Conservation (phyloP, 2,797 vertebrate genomes). For the Stomatorhinus walkeri region DNA sequence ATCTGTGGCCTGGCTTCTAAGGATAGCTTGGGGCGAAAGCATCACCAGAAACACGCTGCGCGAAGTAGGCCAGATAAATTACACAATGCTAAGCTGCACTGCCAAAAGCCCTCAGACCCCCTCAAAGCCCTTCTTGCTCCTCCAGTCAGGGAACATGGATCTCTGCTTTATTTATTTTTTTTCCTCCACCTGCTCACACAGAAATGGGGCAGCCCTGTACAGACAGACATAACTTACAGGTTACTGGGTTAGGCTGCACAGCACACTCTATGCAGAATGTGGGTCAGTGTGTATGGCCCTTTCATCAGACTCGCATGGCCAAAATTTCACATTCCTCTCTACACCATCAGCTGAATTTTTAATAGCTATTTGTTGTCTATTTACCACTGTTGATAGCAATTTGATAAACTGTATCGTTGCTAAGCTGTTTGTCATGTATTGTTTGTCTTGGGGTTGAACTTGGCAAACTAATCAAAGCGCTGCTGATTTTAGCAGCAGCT, state of each 20-base stretch:
- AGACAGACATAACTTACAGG: background rate
- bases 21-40: background rate
- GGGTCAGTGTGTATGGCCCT: slow-evolving; percentile 1
- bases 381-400: background rate
- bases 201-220: background rate
- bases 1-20: background rate
- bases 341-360: background rate
- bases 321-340: background rate
- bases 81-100: background rate
- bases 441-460: background rate
- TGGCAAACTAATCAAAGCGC: background rate
- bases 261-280: slow-evolving; percentile 1
- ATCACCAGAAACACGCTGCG: background rate
- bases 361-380: background rate
- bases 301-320: background rate
- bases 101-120: background rate
- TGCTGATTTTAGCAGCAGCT: background rate
- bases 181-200: background rate
- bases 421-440: background rate
- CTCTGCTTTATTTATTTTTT: background rate
- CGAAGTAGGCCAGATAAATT: slow-evolving; percentile 3
- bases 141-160: background rate
- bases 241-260: slow-evolving; percentile 14
- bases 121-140: background rate
- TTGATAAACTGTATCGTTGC: background rate